Base-by-base conservation (phyloP, 2,113 vertebrate species). In the Cyprinodon brontotheroides region DNA sequence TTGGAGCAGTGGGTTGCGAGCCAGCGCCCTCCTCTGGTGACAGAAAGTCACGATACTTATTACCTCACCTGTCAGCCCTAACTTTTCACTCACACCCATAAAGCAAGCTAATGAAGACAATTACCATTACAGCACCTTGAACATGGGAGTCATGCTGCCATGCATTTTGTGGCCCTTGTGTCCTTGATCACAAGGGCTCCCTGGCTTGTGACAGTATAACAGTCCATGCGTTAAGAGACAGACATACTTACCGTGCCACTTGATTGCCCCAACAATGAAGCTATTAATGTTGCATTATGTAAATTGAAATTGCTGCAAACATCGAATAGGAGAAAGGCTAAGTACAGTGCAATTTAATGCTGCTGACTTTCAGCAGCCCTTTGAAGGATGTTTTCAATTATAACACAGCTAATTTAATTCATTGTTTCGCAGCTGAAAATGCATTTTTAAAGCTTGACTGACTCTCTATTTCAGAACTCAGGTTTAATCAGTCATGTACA, bases 361-460 rank as follows among this genome's bases (percentile, higher is more conserved):
- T 74, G 45, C 81, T 89, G 92, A 93, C 92, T 93, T 94, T 95
- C 90, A 91, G 74, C 81, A 75, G 87, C 82, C 82, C 83, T 86
- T 89, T 95, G 94, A 94, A 94, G 91, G 89, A 94, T 94, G 90
- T 91, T 92, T 94, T 94, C 93, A 94, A 93, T 94, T 94, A 94
- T 82, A 92, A 89, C 71, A 11, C 60, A 80, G 90, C 88, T 94
- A 90, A 94, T 94, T 93, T 92, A 92, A 94, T 93, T 93, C 92
- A 92, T 92, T 93, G 91, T 91, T 94, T 92, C 90, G 22, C 48
- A 80, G 90, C 89, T 88, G 92, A 90, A 93, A 93, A 91, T 91
- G 89, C 91, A 90, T 92, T 92, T 92, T 92, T 93, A 92, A 93
- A 92, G 93, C 86, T 89, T 93, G 84, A 91, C 91, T 92, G 90